Percentiles rank a stretch among this genome's conserved stretches.
Evolutionary conservation across 30 jellyfish, hydroid and myxozoan species (phyloP).

Genomic region (Hydra vulgaris): DNA sequence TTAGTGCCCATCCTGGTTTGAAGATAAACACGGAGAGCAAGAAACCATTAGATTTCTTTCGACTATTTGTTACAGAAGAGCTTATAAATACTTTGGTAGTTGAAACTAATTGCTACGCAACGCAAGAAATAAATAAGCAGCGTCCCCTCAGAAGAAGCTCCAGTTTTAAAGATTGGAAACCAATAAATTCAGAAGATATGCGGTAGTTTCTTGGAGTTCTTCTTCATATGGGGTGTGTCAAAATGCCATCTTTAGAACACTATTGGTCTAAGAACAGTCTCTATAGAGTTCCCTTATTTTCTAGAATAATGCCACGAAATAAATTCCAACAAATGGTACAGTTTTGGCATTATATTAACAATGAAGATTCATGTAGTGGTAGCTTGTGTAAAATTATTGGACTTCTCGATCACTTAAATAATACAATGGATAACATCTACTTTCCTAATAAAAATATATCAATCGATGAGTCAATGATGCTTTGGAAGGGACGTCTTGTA

Average conservation of each 20-base stretch:
- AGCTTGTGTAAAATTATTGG: slow-evolving; percentile 13
- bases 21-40: slow-evolving; percentile 5
- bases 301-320: slow-evolving; percentile 15
- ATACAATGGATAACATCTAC: slow-evolving; percentile 16
- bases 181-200: slow-evolving; percentile 19
- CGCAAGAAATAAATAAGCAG: background rate
- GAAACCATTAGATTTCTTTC: slow-evolving; percentile 12
- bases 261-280: slow-evolving; percentile 20
- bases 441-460: slow-evolving; percentile 22
- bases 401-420: slow-evolving; percentile 26
- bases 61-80: slow-evolving; percentile 5
- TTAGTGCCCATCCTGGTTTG: slow-evolving; percentile 4
- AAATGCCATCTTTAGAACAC: slow-evolving; percentile 16
- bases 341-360: slow-evolving; percentile 13
- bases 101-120: slow-evolving; percentile 15
- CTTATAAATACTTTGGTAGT: slow-evolving; percentile 1
- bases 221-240: slow-evolving; percentile 21
- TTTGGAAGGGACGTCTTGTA: slow-evolving; percentile 28
- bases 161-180: background rate
- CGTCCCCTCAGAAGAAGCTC: slow-evolving; percentile 25
- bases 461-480: slow-evolving; percentile 39
- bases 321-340: slow-evolving; percentile 17
- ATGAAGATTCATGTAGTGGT: slow-evolving; percentile 2
- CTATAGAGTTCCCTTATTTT: slow-evolving; percentile 3
- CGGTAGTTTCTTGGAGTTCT: slow-evolving; percentile 19